Evolutionary conservation across 2,113 vertebrate species (phyloP), one percentile per base, ranked within the genome.

Genomic region (Bucco capensis): DNA sequence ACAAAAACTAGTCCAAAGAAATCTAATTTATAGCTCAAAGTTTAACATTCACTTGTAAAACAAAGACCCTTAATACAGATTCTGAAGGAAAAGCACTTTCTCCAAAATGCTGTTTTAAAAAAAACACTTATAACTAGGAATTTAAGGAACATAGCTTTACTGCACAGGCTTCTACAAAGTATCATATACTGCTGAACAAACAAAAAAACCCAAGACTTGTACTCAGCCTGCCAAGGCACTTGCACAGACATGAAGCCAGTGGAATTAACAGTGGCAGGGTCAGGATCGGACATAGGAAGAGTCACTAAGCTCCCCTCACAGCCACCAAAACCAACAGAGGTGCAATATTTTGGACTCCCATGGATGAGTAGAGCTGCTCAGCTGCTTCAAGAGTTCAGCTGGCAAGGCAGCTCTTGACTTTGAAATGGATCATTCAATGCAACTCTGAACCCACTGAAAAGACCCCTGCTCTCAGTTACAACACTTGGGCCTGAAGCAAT

Each of bases 121-220:
- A 92, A 95, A 30, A 31, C 44, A 77, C 18, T 86, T 72, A 58
- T 25, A 88, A 89, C 25, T 38, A 49, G 35, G 16, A 92, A 76
- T 83, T 78, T 85, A 72, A 76, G 27, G 75, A 88, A 84, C 18
- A 24, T 7, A 65, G 50, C 62, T 90, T 92, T 95, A 88, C 22
- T 76, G 86, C 62, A 86, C 50, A 96, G 90, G 46, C 56, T 88
- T 94, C 80, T 88, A 60, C 79, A 89, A 89, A 90, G 65, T 65
- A 88, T 79, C 92, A 89, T 9, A 1, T 76, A 73, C 42, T 90
- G 67, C 49, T 70, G 84, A 94, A 60, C 40, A 95, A 88, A 80
- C 27, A 61, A 78, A 28, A 57, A 73, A 47, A 28, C 75, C 25
- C 44, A 83, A 58, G 42, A 54, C 24, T 7, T 1, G 3, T 47